Conservation (phyloP, 2,888 invertebrate genomes). For the Chymomyza caudatula region DNA sequence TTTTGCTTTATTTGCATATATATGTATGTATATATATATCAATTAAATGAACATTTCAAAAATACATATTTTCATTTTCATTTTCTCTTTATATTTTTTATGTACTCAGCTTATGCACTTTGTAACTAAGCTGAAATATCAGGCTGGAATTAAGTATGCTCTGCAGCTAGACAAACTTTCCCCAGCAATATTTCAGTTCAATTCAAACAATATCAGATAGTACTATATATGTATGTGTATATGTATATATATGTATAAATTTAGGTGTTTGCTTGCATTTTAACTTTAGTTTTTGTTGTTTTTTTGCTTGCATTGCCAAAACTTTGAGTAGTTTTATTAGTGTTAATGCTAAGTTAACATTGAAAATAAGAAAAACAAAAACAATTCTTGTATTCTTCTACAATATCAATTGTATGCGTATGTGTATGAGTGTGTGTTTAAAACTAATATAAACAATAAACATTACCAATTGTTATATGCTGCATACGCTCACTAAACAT, state of each 20-base stretch:
- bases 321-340: not conserved
- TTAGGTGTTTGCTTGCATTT: not conserved
- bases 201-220: not conserved
- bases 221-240: not conserved
- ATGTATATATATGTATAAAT: not conserved
- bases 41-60: slow-evolving; percentile 1
- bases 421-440: not conserved
- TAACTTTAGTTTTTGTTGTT: not conserved
- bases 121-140: not conserved
- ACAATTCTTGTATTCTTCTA: not conserved
- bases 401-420: not conserved
- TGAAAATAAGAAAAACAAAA: not conserved
- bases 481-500: no score
- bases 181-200: not conserved
- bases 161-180: not conserved
- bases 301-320: not conserved
- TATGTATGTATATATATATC: not conserved
- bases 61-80: slow-evolving; percentile 22
- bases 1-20: not conserved
- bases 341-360: not conserved
- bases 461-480: not conserved
- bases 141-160: no score
- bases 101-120: not conserved
- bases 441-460: not conserved
- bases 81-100: not conserved